phyloP scores from a whole-genome alignment of 2,888 invertebrate genomes.

The Drosophila stalkeri region DNA sequence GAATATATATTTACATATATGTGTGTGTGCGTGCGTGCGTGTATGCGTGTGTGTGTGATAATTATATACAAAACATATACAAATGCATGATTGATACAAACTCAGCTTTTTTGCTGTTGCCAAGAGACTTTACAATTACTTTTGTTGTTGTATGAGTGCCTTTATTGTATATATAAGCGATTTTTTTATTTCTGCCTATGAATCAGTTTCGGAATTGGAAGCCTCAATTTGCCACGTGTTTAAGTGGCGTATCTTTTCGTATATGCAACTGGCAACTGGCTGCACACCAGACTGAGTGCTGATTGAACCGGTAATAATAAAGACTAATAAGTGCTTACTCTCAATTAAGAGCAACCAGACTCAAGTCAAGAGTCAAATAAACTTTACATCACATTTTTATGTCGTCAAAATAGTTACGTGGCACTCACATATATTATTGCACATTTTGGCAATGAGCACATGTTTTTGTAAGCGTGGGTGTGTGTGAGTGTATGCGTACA shows the following conservation, averaged over 20 bases:
- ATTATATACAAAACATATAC: slow-evolving; percentile 4
- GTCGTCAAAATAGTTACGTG: slow-evolving; percentile 12
- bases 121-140: slow-evolving; percentile 34
- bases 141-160: slow-evolving; percentile 2
- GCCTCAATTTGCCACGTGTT: slow-evolving; percentile 30
- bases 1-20: neutral
- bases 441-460: slow-evolving; percentile 34
- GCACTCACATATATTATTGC: slow-evolving; percentile 8
- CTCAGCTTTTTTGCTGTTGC: slow-evolving; percentile 3
- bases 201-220: slow-evolving; percentile 35
- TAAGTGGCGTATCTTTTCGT: neutral
- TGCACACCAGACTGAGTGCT: neutral
- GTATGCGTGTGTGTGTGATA: neutral
- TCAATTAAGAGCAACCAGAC: slow-evolving; percentile 13
- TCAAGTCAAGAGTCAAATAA: neutral
- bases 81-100: slow-evolving; percentile 8
- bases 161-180: neutral
- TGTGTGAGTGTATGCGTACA: neutral
- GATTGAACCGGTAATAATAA: slow-evolving; percentile 28
- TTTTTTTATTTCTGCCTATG: slow-evolving; percentile 36
- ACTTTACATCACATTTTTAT: neutral
- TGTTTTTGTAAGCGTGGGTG: neutral
- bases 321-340: neutral
- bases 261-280: slow-evolving; percentile 2
- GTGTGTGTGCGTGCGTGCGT: neutral